Evolutionary conservation across 1,140 invertebrate species (phyloP).

Genomic region (Sogatella furcifera): DNA sequence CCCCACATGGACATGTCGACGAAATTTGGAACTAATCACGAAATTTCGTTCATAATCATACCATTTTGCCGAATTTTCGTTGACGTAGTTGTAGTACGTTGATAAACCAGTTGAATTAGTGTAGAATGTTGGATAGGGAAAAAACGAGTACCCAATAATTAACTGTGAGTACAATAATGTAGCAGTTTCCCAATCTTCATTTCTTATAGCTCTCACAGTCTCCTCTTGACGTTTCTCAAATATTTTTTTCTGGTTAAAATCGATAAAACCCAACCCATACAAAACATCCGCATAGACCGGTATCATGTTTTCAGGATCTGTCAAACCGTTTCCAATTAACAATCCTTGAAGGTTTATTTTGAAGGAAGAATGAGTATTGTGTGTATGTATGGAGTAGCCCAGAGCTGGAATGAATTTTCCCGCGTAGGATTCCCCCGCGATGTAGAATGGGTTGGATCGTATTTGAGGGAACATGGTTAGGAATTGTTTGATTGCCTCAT

Average conservation of each 20-base stretch:
- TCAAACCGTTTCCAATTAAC: constrained; percentile 76
- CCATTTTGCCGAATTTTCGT: constrained; percentile 17
- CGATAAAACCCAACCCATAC: constrained; percentile 54
- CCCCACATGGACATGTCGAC: constrained; percentile 62
- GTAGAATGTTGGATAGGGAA: constrained; percentile 35
- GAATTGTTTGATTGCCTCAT: constrained; percentile 54
- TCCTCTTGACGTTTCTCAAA: constrained; percentile 13
- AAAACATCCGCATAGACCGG: constrained; percentile 64
- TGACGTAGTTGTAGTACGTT: constrained; percentile 71
- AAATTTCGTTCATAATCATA: constrained; percentile 24
- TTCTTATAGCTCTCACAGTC: not conserved
- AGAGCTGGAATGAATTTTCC: constrained; percentile 45
- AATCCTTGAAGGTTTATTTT: constrained; percentile 55
- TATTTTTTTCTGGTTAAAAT: constrained; percentile 14
- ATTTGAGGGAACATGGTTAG: constrained; percentile 46
- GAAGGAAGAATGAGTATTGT: constrained; percentile 44
- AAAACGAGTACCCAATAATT: constrained; percentile 7
- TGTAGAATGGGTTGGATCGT: constrained; percentile 21
- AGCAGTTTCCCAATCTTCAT: constrained; percentile 3
- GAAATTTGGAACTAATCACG: constrained; percentile 7
- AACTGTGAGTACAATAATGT: constrained; percentile 3
- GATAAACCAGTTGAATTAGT: constrained; percentile 66
- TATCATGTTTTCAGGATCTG: constrained; percentile 68
- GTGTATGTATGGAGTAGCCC: constrained; percentile 39
- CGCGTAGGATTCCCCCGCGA: constrained; percentile 44